Percentiles rank a stretch among this genome's conserved stretches.
These are phyloP conservation scores for Pseudomugil gertrudae DNA, from an alignment of 2,797 vertebrate genomes.

Conservation along the genomic window DNA sequence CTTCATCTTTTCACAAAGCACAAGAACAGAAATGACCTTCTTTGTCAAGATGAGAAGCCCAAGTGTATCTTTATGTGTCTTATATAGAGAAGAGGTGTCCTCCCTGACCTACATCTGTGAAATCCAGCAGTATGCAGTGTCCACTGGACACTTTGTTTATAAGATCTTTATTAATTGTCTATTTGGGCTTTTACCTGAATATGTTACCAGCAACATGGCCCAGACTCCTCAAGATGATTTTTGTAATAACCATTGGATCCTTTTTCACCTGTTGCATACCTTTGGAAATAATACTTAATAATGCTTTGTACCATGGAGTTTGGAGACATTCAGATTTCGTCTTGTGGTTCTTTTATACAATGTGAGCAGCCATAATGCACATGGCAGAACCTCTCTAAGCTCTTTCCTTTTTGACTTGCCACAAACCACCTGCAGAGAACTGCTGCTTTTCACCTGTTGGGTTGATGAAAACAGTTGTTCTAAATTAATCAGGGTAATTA, in stretches of 20 bases:
- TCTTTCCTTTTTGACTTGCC: not conserved
- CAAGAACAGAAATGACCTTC: not conserved
- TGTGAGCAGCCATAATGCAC: slow-evolving; percentile 6
- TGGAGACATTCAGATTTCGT: not conserved
- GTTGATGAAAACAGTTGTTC: too few species aligned
- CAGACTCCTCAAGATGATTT: too few species aligned
- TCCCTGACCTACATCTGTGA: slow-evolving; percentile 1
- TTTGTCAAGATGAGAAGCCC: slow-evolving; percentile 2
- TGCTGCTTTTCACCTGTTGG: too few species aligned
- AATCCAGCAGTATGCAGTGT: not conserved
- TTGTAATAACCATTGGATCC: not conserved
- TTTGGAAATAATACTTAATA: not conserved
- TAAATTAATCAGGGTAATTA: too few species aligned
- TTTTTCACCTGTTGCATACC: not conserved
- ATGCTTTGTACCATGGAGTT: not conserved
- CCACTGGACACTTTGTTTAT: too few species aligned
- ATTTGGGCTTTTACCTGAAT: not conserved
- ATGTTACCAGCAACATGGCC: too few species aligned
- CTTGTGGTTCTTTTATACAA: not conserved
- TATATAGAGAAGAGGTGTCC: slow-evolving; percentile 6
- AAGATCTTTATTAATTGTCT: not conserved
- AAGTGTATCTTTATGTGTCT: not conserved
- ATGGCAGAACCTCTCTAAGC: not conserved
- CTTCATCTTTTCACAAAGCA: slow-evolving; percentile 5
- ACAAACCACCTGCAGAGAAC: too few species aligned